These are phyloP conservation scores for Wasmannia auropunctata DNA, from an alignment of 1,140 invertebrate genomes.

Conservation along the genomic window DNA sequence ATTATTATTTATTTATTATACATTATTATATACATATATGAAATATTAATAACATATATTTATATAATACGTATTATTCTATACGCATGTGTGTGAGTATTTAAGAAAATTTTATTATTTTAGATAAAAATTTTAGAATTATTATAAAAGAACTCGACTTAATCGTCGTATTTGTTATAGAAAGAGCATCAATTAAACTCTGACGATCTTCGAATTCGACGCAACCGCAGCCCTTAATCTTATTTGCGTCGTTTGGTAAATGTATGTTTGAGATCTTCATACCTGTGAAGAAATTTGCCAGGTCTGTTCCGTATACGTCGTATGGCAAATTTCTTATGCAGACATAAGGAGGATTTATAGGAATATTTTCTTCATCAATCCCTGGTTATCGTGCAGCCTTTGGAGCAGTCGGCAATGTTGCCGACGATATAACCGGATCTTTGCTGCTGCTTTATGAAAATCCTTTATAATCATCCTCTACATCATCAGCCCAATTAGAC, in stretches of 20 bases:
- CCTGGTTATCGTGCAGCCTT: slow-evolving; percentile 92
- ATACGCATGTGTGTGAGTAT: too few species aligned
- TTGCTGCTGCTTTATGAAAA: slow-evolving; percentile 78
- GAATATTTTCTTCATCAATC: slow-evolving; percentile 92
- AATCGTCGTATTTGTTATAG: slow-evolving; percentile 91
- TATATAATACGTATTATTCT: too few species aligned
- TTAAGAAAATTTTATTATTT: too few species aligned
- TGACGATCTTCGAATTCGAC: slow-evolving; percentile 96
- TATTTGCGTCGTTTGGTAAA: slow-evolving; percentile 90
- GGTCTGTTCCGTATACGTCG: slow-evolving; percentile 94
- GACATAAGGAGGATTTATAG: slow-evolving; percentile 92
- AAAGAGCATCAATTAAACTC: slow-evolving; percentile 93
- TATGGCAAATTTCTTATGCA: slow-evolving; percentile 97
- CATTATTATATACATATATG: too few species aligned
- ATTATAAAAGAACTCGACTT: too few species aligned
- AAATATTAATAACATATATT: too few species aligned
- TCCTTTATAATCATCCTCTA: slow-evolving; percentile 87
- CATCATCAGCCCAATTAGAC: slow-evolving; percentile 90
- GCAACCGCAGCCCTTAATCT: slow-evolving; percentile 95
- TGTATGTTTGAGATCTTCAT: slow-evolving; percentile 91
- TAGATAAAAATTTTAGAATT: too few species aligned
- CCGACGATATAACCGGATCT: slow-evolving; percentile 86
- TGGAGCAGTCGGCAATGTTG: slow-evolving; percentile 96
- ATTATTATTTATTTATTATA: too few species aligned
- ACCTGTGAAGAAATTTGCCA: slow-evolving; percentile 92